A percentile compares a stretch with the other conserved stretches of the same genome.
Conservation (phyloP, 2,888 invertebrate genomes). For the Neoitamus cyanurus region DNA sequence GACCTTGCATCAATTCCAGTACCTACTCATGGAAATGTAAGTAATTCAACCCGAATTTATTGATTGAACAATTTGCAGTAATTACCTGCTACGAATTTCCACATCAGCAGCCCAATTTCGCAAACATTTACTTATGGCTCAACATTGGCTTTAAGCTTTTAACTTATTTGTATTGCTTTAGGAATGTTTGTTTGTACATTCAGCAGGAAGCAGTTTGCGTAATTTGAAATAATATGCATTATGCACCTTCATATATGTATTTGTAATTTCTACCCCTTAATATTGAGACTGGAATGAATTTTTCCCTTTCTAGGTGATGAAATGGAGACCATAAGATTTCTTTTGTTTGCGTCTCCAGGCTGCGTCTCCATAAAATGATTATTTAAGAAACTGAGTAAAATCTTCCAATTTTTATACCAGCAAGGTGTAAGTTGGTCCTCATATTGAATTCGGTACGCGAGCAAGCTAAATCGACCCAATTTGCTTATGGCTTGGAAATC, state of each 20-base stretch:
- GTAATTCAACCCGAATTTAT: not conserved
- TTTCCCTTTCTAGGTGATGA: not conserved
- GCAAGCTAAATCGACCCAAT: not conserved
- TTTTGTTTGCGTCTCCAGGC: not conserved
- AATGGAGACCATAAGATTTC: not conserved
- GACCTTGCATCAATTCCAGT: not conserved
- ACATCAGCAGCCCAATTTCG: not conserved
- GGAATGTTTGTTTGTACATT: not conserved
- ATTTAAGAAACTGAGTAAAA: not conserved
- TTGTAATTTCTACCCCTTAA: not conserved
- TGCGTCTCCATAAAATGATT: not conserved
- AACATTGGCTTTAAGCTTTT: not conserved
- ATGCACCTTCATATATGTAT: not conserved
- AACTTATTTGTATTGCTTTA: not conserved
- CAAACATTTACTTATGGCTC: not conserved
- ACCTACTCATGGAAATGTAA: not conserved
- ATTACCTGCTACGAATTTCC: not conserved
- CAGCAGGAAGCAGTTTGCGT: not conserved
- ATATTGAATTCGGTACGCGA: not conserved
- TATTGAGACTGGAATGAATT: not conserved
- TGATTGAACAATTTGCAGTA: not conserved
- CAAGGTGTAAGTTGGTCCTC: not conserved
- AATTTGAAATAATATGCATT: not conserved
- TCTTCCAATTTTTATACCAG: not conserved
- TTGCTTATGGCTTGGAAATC: not conserved